Evolutionary conservation across 2,888 invertebrate genomes (phyloP).

Genomic region (Blomia tropicalis): DNA sequence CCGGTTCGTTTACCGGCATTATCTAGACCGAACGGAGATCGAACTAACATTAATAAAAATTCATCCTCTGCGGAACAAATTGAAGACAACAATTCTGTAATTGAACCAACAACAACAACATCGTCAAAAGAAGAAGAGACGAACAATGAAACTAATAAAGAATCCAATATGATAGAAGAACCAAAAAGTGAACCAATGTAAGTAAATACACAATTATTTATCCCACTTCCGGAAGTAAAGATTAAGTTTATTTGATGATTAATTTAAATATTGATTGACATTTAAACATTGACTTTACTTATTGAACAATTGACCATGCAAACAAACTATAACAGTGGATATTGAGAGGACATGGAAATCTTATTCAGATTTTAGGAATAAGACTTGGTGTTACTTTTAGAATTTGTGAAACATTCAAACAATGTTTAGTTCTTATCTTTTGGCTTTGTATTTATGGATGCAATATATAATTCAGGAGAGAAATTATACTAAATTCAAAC

Average conservation of each 20-base stretch:
- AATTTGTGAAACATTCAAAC: too few species aligned
- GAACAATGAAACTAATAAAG: not conserved
- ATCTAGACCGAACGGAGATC: not conserved
- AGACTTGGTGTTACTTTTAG: too few species aligned
- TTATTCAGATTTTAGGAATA: too few species aligned
- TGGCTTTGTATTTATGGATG: too few species aligned
- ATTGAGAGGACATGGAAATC: too few species aligned
- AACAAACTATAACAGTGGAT: too few species aligned
- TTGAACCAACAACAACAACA: not conserved
- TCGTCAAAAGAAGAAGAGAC: not conserved
- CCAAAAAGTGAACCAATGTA: not conserved
- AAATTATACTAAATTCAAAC: too few species aligned
- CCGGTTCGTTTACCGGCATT: constrained; percentile 8
- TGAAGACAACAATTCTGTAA: not conserved
- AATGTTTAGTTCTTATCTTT: too few species aligned
- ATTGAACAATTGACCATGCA: too few species aligned
- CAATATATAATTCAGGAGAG: too few species aligned
- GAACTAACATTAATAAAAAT: not conserved
- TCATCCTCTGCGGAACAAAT: not conserved
- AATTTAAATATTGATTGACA: constrained; percentile 14
- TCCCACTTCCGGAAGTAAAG: too few species aligned
- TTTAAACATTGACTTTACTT: not conserved
- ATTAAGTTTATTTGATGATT: not conserved
- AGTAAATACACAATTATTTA: too few species aligned
- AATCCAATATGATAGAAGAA: not conserved